These are phyloP conservation scores for Diplogasteroides magnus DNA, from an alignment of 1,140 invertebrate genomes.

Conservation along the genomic window DNA sequence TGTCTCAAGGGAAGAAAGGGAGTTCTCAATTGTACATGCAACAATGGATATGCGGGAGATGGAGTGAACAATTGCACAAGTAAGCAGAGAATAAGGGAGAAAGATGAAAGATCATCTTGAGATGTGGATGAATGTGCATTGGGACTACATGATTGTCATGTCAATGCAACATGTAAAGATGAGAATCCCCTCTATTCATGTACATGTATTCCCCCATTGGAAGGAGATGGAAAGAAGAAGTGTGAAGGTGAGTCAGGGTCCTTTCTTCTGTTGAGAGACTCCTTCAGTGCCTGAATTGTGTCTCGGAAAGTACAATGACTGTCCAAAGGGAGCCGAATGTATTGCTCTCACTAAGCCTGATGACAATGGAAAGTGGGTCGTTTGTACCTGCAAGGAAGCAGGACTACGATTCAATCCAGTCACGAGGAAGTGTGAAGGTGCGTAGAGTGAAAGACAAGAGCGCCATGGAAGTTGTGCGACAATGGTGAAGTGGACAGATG, in stretches of 20 bases:
- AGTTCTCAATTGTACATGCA: background rate
- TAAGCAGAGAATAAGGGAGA: too few species aligned
- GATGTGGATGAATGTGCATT: conserved; percentile 12
- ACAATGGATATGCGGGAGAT: background rate
- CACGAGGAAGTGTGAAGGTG: background rate
- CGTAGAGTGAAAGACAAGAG: background rate
- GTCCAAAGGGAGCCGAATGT: background rate
- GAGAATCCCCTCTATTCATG: background rate
- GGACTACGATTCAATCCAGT: background rate
- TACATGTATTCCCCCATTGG: conserved; percentile 3
- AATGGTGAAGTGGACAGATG: too few species aligned
- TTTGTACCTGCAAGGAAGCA: background rate
- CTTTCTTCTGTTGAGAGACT: background rate
- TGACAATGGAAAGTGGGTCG: background rate
- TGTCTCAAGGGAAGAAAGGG: background rate
- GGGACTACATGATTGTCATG: background rate
- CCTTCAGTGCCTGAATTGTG: background rate
- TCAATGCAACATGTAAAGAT: conserved; percentile 7
- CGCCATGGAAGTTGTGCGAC: background rate
- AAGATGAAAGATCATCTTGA: background rate
- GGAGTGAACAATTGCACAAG: background rate
- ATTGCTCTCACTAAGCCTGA: background rate
- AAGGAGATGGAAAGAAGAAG: background rate
- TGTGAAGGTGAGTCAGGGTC: background rate
- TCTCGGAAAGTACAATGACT: background rate